Base-by-base conservation (phyloP, 2,113 vertebrate species). In the Notiomystis cincta region DNA sequence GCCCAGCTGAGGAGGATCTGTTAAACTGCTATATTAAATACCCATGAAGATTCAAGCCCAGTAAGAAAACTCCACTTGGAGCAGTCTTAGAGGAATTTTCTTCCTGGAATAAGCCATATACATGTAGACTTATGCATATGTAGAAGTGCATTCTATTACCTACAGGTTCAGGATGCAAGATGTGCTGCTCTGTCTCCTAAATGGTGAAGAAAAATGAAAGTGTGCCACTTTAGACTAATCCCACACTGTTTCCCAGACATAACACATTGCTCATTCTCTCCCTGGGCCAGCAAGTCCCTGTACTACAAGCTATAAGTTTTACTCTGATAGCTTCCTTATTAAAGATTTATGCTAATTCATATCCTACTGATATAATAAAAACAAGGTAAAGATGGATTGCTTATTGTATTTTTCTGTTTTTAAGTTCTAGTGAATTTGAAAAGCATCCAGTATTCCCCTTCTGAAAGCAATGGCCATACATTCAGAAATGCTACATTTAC, bases 301-400 rank as follows among this genome's bases (percentile, higher is more conserved):
- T 66, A 54, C 64, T 80, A 65, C 28, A 31, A 76, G 53, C 45
- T 82, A 24, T 77, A 80, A 76, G 23, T 94, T 76, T 72, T 77
- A 61, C 9, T 61, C 23, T 44, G 10, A 25, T 82, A 77, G 50
- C n/a, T 80, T 76, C 25, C 23, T 48, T 90, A 85, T 96, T 94
- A 92, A 90, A 88, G 50, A 88, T 80, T 88, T 58, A 77, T 86
- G 58, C n/a, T 86, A 92, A 90, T 93, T 83, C 42, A 27, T 60
- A 61, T 35, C 37, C 25, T 73, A 77, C n/a, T 61, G 23, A 65
- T 54, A 33, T 53, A 77, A 86, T 50, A 90, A 91, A 87, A 91
- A 13, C 31, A 82, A 80, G 54, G n/a, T 82, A 45, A 82, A 76
- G 31, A 90, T 30, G 8, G 31, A 90, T 76, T 64, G 8, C 16